Conservation (phyloP, 2,797 vertebrate genomes). For the Gadopsis marmoratus region DNA sequence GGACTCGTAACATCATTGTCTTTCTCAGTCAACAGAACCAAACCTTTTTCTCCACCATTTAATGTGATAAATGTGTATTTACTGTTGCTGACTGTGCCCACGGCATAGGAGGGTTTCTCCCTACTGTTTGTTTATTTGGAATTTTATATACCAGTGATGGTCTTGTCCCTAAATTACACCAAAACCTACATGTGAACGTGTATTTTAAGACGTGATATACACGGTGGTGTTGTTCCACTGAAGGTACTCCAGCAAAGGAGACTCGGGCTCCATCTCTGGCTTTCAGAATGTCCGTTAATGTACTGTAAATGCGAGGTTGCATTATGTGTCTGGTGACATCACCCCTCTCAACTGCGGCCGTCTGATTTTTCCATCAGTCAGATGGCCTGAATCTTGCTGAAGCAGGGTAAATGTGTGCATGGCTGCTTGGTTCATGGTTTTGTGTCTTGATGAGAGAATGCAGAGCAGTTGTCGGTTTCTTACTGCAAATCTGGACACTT, state of each 20-base stretch:
- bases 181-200: not conserved
- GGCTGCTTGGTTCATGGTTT: slow-evolving; percentile 34
- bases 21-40: not conserved
- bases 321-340: slow-evolving; percentile 52
- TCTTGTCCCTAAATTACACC: not conserved
- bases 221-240: not conserved
- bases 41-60: not conserved
- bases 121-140: not conserved
- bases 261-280: slow-evolving; percentile 29
- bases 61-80: not conserved
- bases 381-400: slow-evolving; percentile 4
- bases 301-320: slow-evolving; percentile 51
- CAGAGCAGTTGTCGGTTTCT: not conserved
- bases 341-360: slow-evolving; percentile 10
- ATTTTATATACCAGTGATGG: not conserved
- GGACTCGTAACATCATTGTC: not conserved
- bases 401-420: not conserved
- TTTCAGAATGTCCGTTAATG: slow-evolving; percentile 55
- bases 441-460: not conserved
- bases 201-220: not conserved
- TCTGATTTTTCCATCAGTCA: slow-evolving; percentile 45
- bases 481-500: not conserved
- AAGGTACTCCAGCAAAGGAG: slow-evolving; percentile 16
- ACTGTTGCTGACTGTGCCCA: not conserved
- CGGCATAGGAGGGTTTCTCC: not conserved